Evolutionary conservation across 2,888 invertebrate genomes (phyloP).

Genomic region (Clepsis dumicolana): DNA sequence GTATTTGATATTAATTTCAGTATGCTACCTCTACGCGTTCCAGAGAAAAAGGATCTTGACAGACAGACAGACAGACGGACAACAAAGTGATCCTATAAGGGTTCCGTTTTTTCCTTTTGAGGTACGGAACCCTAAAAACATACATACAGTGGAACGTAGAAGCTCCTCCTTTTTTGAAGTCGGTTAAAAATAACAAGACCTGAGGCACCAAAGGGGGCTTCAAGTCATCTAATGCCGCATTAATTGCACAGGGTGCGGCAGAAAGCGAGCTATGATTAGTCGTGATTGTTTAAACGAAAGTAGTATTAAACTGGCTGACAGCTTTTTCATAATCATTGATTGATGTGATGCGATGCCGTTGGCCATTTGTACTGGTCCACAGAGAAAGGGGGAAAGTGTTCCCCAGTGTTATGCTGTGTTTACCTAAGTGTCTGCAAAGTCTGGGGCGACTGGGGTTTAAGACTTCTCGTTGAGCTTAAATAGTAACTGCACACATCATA

Average conservation of each 20-base stretch:
- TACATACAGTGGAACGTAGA: too few relatives aligned
- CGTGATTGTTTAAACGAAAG: slow-evolving; percentile 72
- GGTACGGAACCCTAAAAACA: too few relatives aligned
- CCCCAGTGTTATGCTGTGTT: background rate
- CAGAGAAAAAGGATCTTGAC: too few relatives aligned
- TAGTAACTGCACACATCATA: too few relatives aligned
- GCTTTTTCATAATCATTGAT: slow-evolving; percentile 72
- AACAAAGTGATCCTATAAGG: too few relatives aligned
- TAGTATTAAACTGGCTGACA: slow-evolving; percentile 62
- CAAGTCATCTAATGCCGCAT: slow-evolving; percentile 31
- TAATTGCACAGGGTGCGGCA: slow-evolving; percentile 41
- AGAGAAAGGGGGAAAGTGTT: slow-evolving; percentile 66
- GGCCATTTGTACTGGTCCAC: slow-evolving; percentile 53
- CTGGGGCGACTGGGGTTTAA: too few relatives aligned
- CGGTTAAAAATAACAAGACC: slow-evolving; percentile 10
- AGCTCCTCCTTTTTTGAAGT: too few relatives aligned
- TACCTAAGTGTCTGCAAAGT: background rate
- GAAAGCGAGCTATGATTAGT: slow-evolving; percentile 53
- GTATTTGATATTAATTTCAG: too few relatives aligned
- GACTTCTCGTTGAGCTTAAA: too few relatives aligned
- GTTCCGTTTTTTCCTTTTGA: too few relatives aligned
- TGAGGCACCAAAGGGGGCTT: slow-evolving; percentile 7
- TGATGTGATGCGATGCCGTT: slow-evolving; percentile 58
- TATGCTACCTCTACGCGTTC: too few relatives aligned
- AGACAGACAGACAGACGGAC: too few relatives aligned